A percentile compares a stretch with the other conserved stretches of the same genome.
phyloP scores from a whole-genome alignment of 2,888 invertebrate genomes.

The Phragmatobia fuliginosa region DNA sequence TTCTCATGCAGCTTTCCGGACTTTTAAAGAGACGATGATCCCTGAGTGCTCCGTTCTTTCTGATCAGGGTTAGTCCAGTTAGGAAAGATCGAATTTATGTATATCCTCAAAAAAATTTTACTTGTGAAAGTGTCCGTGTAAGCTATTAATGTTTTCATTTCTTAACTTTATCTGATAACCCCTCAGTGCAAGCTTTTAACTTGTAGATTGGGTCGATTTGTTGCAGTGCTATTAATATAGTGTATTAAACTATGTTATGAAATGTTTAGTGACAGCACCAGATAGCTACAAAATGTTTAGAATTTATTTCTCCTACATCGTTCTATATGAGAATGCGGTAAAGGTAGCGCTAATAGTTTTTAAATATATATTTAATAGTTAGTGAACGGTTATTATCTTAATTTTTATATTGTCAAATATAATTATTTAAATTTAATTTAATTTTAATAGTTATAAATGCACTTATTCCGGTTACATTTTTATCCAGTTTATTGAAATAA shows the following conservation, averaged over 20 bases:
- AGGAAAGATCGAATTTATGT: no score
- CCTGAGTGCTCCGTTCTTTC: no score
- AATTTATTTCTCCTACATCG: neutral
- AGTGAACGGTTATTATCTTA: neutral
- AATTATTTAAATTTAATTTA: no score
- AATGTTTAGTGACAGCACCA: neutral
- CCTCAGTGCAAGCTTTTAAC: neutral
- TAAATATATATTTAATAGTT: no score
- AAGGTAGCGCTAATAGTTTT: no score
- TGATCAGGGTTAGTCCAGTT: no score
- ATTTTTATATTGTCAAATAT: no score
- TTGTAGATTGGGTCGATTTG: neutral
- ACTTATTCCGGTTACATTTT: neutral
- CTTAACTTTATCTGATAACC: constrained; percentile 5
- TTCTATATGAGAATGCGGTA: no score
- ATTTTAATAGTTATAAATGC: neutral
- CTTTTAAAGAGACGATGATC: no score
- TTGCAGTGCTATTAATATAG: constrained; percentile 10
- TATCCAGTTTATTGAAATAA: neutral
- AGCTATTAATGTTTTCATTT: no score
- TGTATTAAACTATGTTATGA: neutral
- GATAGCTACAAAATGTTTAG: neutral
- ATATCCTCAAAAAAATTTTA: no score
- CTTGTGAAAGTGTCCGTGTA: no score
- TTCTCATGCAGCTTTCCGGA: constrained; percentile 1